Percentiles rank a stretch among this genome's conserved stretches.
These are phyloP conservation scores for Leptopilina clavipes DNA, from an alignment of 1,140 invertebrate genomes.

Conservation along the genomic window DNA sequence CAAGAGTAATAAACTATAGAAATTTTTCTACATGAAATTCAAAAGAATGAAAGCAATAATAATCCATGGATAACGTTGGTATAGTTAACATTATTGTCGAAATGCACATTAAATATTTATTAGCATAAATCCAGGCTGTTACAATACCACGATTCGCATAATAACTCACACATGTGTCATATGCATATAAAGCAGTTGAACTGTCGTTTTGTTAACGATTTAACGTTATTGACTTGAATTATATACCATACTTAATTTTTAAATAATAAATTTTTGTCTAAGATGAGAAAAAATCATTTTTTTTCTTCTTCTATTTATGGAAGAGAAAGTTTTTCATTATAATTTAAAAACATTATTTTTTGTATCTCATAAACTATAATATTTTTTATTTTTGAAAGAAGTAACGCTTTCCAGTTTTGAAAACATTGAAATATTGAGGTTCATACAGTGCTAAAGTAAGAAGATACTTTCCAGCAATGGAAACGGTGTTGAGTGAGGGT, in stretches of 20 bases:
- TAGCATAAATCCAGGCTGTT: constrained; percentile 15
- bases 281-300: too few relatives aligned
- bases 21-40: too few relatives aligned
- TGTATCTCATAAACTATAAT: too few relatives aligned
- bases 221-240: neutral
- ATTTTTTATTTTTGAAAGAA: too few relatives aligned
- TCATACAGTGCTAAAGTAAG: neutral
- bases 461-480: neutral
- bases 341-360: too few relatives aligned
- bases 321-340: too few relatives aligned
- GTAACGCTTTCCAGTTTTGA: too few relatives aligned
- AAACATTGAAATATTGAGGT: neutral
- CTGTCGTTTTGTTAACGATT: constrained; percentile 15
- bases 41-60: neutral
- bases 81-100: neutral
- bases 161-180: constrained; percentile 9
- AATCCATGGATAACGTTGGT: neutral
- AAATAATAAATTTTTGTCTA: too few relatives aligned
- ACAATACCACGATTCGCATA: constrained; percentile 7
- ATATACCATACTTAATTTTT: too few relatives aligned
- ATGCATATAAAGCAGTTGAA: constrained; percentile 12
- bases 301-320: too few relatives aligned
- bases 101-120: constrained; percentile 6
- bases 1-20: too few relatives aligned
- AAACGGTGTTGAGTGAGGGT: neutral